Evolutionary conservation across 2,888 invertebrate species (phyloP).

Genomic region (Vandiemenella viatica): DNA sequence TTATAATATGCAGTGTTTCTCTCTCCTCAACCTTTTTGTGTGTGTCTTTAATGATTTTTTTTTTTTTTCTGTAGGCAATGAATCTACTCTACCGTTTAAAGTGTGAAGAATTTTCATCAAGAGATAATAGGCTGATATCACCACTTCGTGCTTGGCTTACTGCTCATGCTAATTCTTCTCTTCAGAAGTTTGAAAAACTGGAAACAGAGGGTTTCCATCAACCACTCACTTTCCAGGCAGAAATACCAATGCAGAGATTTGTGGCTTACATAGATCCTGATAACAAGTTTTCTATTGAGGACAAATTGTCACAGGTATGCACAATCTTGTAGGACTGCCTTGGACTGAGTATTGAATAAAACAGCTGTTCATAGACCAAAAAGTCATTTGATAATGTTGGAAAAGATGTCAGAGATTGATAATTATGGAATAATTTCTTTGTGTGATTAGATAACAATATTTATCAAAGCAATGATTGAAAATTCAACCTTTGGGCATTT

Average conservation of each 20-base stretch:
- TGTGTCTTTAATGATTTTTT: too few relatives aligned
- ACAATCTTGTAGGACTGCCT: too few relatives aligned
- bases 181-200: constrained; percentile 67
- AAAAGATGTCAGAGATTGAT: too few relatives aligned
- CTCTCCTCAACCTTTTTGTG: too few relatives aligned
- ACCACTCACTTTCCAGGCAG: constrained; percentile 72
- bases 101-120: constrained; percentile 58
- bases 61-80: constrained; percentile 82
- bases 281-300: constrained; percentile 70
- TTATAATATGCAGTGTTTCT: too few relatives aligned
- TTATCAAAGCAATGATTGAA: too few relatives aligned
- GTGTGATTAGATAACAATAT: too few relatives aligned
- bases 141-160: constrained; percentile 85
- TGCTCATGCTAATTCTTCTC: constrained; percentile 66
- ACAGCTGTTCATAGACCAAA: too few relatives aligned
- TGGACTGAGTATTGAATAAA: too few relatives aligned
- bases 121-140: constrained; percentile 65
- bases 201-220: constrained; percentile 42
- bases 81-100: constrained; percentile 73
- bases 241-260: constrained; percentile 74
- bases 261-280: constrained; percentile 91
- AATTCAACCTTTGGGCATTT: too few relatives aligned
- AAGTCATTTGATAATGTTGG: too few relatives aligned
- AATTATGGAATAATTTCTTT: too few relatives aligned
- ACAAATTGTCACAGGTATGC: constrained; percentile 84